Evolutionary conservation across 37 sponge, comb jelly and placozoan species (phyloP).

Genomic region (Halichondria panicea): DNA sequence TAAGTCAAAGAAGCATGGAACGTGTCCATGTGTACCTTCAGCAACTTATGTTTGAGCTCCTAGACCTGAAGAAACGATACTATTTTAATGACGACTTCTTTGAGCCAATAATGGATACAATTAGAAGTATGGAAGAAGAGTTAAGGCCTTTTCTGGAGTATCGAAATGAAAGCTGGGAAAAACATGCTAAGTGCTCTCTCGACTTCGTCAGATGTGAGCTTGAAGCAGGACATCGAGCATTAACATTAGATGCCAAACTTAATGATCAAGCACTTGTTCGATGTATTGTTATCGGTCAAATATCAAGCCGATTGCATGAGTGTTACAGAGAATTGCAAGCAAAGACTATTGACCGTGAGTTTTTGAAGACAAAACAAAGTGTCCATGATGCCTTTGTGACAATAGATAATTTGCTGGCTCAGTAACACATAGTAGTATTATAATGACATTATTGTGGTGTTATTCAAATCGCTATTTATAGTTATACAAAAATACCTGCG

Average conservation of each 20-base stretch:
- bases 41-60: conserved; percentile 48
- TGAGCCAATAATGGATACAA: conserved; percentile 11
- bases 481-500: too few species aligned
- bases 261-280: neutral
- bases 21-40: conserved; percentile 27
- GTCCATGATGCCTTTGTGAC: conserved; percentile 8
- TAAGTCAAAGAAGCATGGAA: conserved; percentile 37
- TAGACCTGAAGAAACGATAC: conserved; percentile 24
- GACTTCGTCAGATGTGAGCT: conserved; percentile 12
- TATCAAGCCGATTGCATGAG: conserved; percentile 2
- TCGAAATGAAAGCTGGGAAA: conserved; percentile 15
- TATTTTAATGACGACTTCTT: conserved; percentile 19
- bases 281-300: conserved; percentile 15
- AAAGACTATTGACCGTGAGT: conserved; percentile 52
- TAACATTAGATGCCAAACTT: neutral
- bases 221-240: neutral
- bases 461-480: neutral
- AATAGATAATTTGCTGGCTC: conserved; percentile 1
- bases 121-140: conserved; percentile 36
- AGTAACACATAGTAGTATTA: neutral
- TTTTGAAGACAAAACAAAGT: conserved; percentile 27
- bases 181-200: conserved; percentile 5
- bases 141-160: conserved; percentile 13
- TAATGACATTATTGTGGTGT: neutral
- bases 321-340: conserved; percentile 37